A percentile compares a stretch with the other conserved stretches of the same genome.
phyloP scores from a whole-genome alignment of 2,888 invertebrate species.

The Ernsta delagoae region DNA sequence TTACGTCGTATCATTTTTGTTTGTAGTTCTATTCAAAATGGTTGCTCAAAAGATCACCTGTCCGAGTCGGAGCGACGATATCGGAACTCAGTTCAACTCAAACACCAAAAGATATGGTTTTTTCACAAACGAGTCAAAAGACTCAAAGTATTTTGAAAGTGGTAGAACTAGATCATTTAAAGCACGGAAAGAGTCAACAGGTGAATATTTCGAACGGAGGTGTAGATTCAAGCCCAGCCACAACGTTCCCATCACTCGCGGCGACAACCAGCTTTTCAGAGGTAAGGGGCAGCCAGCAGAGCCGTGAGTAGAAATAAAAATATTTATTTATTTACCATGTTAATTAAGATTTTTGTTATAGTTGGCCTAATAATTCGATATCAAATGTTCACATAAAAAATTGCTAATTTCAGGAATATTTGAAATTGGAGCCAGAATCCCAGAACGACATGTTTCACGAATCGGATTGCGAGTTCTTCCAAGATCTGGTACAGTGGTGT shows the following conservation, averaged over 20 bases:
- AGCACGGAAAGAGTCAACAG: slow-evolving; percentile 73
- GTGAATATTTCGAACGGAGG: slow-evolving; percentile 70
- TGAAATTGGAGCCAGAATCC: slow-evolving; percentile 75
- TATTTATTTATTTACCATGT: slow-evolving; percentile 47
- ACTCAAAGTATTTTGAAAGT: slow-evolving; percentile 81
- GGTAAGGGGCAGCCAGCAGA: slow-evolving; percentile 65
- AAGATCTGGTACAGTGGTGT: slow-evolving; percentile 88
- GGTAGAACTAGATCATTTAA: slow-evolving; percentile 82
- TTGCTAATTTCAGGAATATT: slow-evolving; percentile 72
- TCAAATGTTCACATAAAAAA: slow-evolving; percentile 53
- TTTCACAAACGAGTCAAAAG: slow-evolving; percentile 82
- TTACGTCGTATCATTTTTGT: slow-evolving; percentile 84
- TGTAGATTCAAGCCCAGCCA: slow-evolving; percentile 64
- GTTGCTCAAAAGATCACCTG: slow-evolving; percentile 82
- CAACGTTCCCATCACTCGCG: slow-evolving; percentile 56
- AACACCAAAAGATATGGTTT: slow-evolving; percentile 83
- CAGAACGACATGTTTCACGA: slow-evolving; percentile 77
- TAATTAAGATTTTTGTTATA: slow-evolving; percentile 53
- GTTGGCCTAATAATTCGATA: slow-evolving; percentile 43
- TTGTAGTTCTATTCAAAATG: slow-evolving; percentile 85
- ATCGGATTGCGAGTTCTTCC: slow-evolving; percentile 88
- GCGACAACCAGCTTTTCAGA: slow-evolving; percentile 72
- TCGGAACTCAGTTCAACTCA: slow-evolving; percentile 75
- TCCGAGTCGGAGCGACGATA: slow-evolving; percentile 82
- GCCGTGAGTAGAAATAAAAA: slow-evolving; percentile 69